These are phyloP conservation scores for Poeciliopsis retropinna DNA, from an alignment of 2,113 vertebrate species.

Conservation along the genomic window DNA sequence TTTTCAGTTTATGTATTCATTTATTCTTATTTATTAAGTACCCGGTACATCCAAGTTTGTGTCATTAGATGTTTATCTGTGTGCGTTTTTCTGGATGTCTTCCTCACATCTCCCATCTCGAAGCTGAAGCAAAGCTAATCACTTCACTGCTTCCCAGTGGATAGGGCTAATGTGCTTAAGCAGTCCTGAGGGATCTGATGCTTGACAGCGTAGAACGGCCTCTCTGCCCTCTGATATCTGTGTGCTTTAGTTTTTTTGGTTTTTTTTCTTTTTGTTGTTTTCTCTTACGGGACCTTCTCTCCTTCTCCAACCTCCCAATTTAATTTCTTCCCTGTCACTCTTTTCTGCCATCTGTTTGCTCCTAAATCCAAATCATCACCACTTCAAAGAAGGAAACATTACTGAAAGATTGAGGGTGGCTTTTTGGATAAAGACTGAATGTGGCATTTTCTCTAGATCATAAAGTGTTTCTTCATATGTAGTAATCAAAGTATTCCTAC, in stretches of 20 bases:
- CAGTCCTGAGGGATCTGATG: slow-evolving; percentile 57
- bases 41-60: not conserved
- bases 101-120: slow-evolving; percentile 33
- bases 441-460: not conserved
- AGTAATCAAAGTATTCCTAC: not conserved
- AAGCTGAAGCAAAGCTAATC: slow-evolving; percentile 64
- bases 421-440: not conserved
- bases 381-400: not conserved
- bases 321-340: slow-evolving; percentile 21
- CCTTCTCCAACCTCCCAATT: slow-evolving; percentile 6
- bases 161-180: slow-evolving; percentile 64
- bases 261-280: not conserved
- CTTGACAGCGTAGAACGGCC: slow-evolving; percentile 55
- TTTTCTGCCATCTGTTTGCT: slow-evolving; percentile 8
- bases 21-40: not conserved
- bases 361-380: not conserved
- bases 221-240: slow-evolving; percentile 31
- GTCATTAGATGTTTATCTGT: slow-evolving; percentile 18
- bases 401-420: not conserved
- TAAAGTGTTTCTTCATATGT: not conserved
- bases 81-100: slow-evolving; percentile 21
- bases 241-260: not conserved
- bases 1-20: not conserved
- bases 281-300: not conserved
- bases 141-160: slow-evolving; percentile 57